Percentiles rank a stretch among this genome's conserved stretches.
Conservation (phyloP, 2,888 invertebrate genomes). For the Lithodes maja region DNA sequence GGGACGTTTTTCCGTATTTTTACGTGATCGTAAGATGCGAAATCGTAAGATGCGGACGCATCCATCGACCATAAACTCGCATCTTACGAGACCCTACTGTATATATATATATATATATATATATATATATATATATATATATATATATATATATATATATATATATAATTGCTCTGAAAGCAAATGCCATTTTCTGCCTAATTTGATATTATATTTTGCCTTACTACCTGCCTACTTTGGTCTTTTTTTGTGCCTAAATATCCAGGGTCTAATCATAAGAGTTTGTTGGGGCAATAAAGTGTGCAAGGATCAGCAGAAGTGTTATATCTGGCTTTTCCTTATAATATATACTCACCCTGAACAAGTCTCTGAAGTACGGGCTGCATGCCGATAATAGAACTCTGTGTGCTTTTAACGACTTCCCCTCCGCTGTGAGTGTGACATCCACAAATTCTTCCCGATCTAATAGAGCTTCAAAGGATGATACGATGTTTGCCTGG, state of each 20-base stretch:
- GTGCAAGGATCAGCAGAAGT: neutral
- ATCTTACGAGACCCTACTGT: too few species aligned
- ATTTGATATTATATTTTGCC: neutral
- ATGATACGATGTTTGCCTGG: slow-evolving; percentile 70
- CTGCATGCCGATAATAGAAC: slow-evolving; percentile 92
- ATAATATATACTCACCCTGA: slow-evolving; percentile 79
- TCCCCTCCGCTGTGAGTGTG: slow-evolving; percentile 88
- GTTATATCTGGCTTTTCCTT: slow-evolving; percentile 8
- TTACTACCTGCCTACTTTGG: neutral
- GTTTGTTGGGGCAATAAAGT: too few species aligned
- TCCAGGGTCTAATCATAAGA: neutral
- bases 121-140: neutral
- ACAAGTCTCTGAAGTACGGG: slow-evolving; percentile 90
- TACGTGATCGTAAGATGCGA: too few species aligned
- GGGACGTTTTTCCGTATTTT: too few species aligned
- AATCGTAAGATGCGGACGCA: too few species aligned
- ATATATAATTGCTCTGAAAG: neutral
- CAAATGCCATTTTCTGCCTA: neutral
- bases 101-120: too few species aligned
- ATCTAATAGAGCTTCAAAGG: slow-evolving; percentile 74
- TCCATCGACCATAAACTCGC: too few species aligned
- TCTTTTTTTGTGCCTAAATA: neutral
- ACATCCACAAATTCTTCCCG: slow-evolving; percentile 90
- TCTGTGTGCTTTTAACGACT: slow-evolving; percentile 88
- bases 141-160: neutral